Evolutionary conservation across 2,113 vertebrate genomes (phyloP).

Genomic region (Pipra filicauda): DNA sequence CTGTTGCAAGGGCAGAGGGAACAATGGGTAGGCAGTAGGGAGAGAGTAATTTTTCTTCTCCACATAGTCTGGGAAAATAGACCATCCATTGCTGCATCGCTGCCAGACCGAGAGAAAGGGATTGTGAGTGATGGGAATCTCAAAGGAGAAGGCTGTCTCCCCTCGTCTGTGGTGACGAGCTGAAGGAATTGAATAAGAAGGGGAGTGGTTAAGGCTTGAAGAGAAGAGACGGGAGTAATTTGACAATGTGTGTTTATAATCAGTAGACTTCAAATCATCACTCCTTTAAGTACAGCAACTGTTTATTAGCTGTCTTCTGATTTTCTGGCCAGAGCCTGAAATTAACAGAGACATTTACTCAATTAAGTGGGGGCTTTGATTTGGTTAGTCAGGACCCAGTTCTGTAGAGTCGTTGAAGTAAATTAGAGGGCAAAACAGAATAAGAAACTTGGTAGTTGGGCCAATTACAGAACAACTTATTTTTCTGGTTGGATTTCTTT

Average conservation of each 20-base stretch:
- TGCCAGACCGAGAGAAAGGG: neutral
- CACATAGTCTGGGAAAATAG: neutral
- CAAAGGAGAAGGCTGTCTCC: slow-evolving; percentile 28
- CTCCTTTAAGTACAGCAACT: slow-evolving; percentile 55
- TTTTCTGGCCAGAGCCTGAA: slow-evolving; percentile 46
- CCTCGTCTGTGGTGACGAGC: neutral
- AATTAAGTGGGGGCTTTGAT: slow-evolving; percentile 52
- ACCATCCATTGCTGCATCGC: neutral
- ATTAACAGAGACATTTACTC: slow-evolving; percentile 47
- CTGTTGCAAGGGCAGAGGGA: neutral
- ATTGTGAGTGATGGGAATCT: slow-evolving; percentile 44
- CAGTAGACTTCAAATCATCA: slow-evolving; percentile 26
- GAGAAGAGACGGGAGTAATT: neutral
- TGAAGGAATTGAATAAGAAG: slow-evolving; percentile 21
- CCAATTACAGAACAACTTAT: neutral
- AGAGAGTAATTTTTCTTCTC: neutral
- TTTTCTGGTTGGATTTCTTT: slow-evolving; percentile 14
- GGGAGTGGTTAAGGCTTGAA: slow-evolving; percentile 15
- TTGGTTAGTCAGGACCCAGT: slow-evolving; percentile 18
- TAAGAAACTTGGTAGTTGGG: neutral
- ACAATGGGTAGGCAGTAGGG: neutral
- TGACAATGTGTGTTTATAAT: slow-evolving; percentile 31
- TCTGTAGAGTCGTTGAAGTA: neutral
- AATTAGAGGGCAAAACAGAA: slow-evolving; percentile 43
- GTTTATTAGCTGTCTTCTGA: slow-evolving; percentile 58